These are phyloP conservation scores for Belgica antarctica DNA, from an alignment of 2,888 invertebrate species.

Conservation along the genomic window DNA sequence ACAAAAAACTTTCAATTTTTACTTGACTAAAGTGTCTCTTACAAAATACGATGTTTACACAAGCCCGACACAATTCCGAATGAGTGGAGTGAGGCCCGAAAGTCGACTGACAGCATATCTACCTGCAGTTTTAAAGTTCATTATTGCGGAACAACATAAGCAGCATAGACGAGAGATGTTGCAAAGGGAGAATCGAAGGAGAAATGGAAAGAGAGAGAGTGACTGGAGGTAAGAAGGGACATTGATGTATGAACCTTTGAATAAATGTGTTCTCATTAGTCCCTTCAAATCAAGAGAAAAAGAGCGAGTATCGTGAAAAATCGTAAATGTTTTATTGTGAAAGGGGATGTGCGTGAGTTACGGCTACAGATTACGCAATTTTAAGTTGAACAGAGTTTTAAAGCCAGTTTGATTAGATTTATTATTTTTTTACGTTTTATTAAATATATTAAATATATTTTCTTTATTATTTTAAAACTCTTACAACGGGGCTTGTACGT, in stretches of 20 bases:
- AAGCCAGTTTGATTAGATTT: too few species aligned
- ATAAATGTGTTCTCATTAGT: background rate
- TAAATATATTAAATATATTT: too few species aligned
- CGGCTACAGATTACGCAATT: too few species aligned
- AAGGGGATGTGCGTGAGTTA: too few species aligned
- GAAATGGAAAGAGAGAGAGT: background rate
- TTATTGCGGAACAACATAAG: background rate
- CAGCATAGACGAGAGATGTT: slow-evolving; percentile 1
- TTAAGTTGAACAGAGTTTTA: too few species aligned
- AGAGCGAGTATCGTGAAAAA: background rate
- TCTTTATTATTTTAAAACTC: too few species aligned
- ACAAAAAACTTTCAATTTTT: slow-evolving; percentile 7
- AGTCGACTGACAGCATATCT: slow-evolving; percentile 3
- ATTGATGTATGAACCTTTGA: background rate
- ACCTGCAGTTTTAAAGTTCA: slow-evolving; percentile 42
- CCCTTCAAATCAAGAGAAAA: background rate
- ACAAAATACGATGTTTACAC: slow-evolving; percentile 37
- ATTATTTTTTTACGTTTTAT: too few species aligned
- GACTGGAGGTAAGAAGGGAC: background rate
- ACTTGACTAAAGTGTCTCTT: background rate
- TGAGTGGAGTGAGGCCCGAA: background rate
- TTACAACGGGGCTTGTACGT: too few species aligned
- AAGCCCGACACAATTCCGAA: slow-evolving; percentile 41
- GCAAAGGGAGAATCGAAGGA: slow-evolving; percentile 6
- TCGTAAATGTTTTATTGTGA: background rate